These are phyloP conservation scores for Plestiodon gilberti DNA, from an alignment of 2,113 vertebrate species.

Conservation along the genomic window DNA sequence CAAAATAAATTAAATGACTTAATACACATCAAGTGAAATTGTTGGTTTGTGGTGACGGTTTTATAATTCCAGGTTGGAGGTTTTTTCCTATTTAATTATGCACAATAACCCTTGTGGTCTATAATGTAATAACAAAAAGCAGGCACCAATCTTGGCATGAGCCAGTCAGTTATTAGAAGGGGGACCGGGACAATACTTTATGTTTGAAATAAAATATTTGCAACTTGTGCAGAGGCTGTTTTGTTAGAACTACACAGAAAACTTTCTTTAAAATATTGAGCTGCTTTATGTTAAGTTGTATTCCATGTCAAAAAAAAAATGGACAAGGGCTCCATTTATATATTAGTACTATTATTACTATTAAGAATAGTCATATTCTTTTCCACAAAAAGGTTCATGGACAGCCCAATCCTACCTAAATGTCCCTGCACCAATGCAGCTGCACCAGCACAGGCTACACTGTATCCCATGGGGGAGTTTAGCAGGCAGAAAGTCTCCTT, in stretches of 20 bases:
- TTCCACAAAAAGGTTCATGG: too few relatives aligned
- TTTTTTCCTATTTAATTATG: conserved; percentile 82
- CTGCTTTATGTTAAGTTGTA: conserved; percentile 53
- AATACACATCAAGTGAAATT: conserved; percentile 79
- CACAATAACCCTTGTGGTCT: conserved; percentile 78
- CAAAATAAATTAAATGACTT: conserved; percentile 74
- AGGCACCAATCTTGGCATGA: conserved; percentile 73
- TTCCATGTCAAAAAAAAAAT: conserved; percentile 60
- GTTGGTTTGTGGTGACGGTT: conserved; percentile 79
- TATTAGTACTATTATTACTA: neutral
- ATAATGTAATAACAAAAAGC: conserved; percentile 82
- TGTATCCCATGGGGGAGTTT: too few relatives aligned
- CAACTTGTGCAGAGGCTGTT: conserved; percentile 71
- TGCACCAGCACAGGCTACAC: too few relatives aligned
- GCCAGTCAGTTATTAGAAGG: conserved; percentile 77
- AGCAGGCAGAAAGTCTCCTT: too few relatives aligned
- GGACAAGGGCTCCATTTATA: too few relatives aligned
- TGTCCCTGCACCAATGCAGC: too few relatives aligned
- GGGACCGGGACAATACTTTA: conserved; percentile 71
- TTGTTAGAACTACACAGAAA: conserved; percentile 67
- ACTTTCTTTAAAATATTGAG: conserved; percentile 47
- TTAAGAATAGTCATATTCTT: too few relatives aligned
- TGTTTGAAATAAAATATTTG: conserved; percentile 83
- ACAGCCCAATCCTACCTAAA: too few relatives aligned
- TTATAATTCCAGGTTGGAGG: conserved; percentile 82